These are phyloP conservation scores for Jordanella pulchra DNA, from an alignment of 2,797 vertebrate genomes.

Conservation along the genomic window DNA sequence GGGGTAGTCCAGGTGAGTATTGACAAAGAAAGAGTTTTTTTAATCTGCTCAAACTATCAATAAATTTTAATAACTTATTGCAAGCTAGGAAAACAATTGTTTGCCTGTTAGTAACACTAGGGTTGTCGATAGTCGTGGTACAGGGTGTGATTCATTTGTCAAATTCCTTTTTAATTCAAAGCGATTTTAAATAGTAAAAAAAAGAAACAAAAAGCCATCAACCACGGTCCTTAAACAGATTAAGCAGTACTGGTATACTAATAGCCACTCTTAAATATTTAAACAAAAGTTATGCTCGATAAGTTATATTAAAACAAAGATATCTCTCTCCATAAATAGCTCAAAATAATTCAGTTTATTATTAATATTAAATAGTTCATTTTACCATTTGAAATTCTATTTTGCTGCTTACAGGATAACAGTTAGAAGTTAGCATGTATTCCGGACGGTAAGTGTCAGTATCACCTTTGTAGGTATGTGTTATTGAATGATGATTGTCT, in stretches of 20 bases:
- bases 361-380: background rate
- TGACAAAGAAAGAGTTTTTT: too few species aligned
- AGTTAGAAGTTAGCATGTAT: background rate
- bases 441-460: background rate
- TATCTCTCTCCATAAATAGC: background rate
- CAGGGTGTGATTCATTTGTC: background rate
- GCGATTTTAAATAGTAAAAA: too few species aligned
- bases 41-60: too few species aligned
- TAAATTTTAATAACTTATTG: too few species aligned
- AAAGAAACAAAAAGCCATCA: background rate
- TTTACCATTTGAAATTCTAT: background rate
- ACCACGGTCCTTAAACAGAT: background rate
- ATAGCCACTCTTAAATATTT: background rate
- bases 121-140: too few species aligned
- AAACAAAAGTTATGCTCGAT: background rate
- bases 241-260: background rate
- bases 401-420: background rate
- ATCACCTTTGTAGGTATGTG: constrained; percentile 30
- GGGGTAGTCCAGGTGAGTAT: too few species aligned
- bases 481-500: constrained; percentile 15
- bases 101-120: too few species aligned
- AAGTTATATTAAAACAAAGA: background rate
- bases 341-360: background rate
- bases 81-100: too few species aligned
- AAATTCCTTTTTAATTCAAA: background rate